Conservation (phyloP, 2,888 invertebrate genomes). For the Syrphus vitripennis region DNA sequence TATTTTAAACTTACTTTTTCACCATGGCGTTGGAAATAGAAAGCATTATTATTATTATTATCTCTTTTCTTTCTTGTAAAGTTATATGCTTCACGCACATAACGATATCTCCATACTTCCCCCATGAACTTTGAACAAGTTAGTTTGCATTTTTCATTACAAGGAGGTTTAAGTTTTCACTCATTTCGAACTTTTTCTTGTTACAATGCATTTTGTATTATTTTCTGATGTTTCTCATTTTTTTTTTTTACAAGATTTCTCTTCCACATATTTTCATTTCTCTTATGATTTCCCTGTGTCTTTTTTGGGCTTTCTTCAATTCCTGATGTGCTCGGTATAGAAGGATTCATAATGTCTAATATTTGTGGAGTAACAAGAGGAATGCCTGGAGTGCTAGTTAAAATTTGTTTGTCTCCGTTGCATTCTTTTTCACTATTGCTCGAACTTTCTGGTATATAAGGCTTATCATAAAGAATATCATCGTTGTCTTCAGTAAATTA, state of each 20-base stretch:
- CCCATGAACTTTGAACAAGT: conserved; percentile 10
- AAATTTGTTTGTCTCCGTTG: neutral
- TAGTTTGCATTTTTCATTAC: conserved; percentile 19
- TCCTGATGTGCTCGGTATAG: neutral
- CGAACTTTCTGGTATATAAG: no score
- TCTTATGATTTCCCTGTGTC: neutral
- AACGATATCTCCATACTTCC: neutral
- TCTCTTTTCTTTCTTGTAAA: conserved; percentile 15
- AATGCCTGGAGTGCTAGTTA: neutral
- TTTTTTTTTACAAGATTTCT: conserved; percentile 30
- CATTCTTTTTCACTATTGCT: no score
- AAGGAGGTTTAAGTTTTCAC: conserved; percentile 17
- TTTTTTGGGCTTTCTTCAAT: conserved; percentile 1
- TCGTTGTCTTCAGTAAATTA: no score
- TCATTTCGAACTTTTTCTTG: neutral
- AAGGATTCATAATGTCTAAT: no score
- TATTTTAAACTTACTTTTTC: conserved; percentile 28
- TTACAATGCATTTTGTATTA: neutral
- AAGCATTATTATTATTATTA: conserved; percentile 32
- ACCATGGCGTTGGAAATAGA: conserved; percentile 9
- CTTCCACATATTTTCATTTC: conserved; percentile 19
- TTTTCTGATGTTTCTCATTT: conserved; percentile 15
- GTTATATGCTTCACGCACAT: no score
- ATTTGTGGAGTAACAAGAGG: neutral
- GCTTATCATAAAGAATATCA: no score